Evolutionary conservation across 2,113 vertebrate genomes (phyloP).

Genomic region (Gulo gulo): DNA sequence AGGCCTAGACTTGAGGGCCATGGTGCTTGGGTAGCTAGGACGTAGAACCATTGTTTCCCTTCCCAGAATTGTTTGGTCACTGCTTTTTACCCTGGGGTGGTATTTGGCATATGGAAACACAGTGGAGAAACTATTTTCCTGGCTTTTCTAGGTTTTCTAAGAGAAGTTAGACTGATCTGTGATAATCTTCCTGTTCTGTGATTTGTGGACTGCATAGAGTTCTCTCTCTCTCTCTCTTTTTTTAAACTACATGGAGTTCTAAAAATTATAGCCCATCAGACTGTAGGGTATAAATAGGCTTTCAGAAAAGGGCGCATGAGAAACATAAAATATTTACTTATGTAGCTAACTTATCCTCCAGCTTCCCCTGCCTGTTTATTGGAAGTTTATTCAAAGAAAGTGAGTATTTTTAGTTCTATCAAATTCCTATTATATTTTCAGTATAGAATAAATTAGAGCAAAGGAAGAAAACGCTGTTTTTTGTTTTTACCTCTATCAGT

Average conservation of each 20-base stretch:
- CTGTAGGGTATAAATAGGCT: background rate
- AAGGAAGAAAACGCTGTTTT: background rate
- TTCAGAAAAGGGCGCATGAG: background rate
- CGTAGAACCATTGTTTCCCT: background rate
- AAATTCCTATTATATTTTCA: background rate
- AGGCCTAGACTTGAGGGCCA: background rate
- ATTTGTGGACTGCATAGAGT: background rate
- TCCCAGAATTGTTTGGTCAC: background rate
- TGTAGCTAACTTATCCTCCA: background rate
- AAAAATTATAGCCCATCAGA: background rate
- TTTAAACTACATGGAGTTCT: background rate
- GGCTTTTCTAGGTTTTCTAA: background rate
- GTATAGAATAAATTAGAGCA: slow-evolving; percentile 17
- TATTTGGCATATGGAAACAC: background rate
- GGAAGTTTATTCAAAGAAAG: background rate
- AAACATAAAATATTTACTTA: background rate
- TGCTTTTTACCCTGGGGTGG: background rate
- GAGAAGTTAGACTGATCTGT: background rate
- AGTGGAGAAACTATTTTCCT: background rate
- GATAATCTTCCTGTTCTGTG: background rate
- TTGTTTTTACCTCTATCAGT: background rate
- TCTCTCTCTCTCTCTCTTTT: background rate
- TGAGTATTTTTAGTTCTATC: background rate
- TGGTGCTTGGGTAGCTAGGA: background rate
- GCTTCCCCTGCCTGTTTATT: slow-evolving; percentile 10